Evolutionary conservation across 2,797 vertebrate species (phyloP).

Genomic region (Enteromius thamalakanensis): DNA sequence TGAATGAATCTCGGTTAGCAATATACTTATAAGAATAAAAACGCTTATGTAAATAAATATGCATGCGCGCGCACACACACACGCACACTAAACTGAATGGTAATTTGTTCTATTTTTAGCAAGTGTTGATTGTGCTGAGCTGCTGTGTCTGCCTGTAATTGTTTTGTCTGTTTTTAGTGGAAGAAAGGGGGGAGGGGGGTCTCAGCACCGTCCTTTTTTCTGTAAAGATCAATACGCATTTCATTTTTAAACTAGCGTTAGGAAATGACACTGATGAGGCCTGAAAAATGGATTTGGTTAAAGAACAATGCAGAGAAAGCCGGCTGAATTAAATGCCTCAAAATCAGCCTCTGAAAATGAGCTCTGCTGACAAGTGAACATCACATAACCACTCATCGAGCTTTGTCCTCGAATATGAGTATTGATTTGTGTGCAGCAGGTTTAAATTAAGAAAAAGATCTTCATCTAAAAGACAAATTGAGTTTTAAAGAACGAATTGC

Average conservation of each 20-base stretch:
- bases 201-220: slow-evolving; percentile 33
- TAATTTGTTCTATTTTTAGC: slow-evolving; percentile 52
- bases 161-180: slow-evolving; percentile 52
- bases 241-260: slow-evolving; percentile 37
- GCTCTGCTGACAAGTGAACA: slow-evolving; percentile 9
- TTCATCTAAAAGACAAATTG: slow-evolving; percentile 24
- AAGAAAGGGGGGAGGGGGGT: background rate
- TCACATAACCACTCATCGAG: slow-evolving; percentile 4
- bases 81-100: background rate
- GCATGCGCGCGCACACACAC: background rate
- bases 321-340: background rate
- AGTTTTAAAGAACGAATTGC: background rate
- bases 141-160: slow-evolving; percentile 49
- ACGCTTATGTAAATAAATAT: background rate
- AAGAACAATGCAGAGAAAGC: slow-evolving; percentile 23
- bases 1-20: background rate
- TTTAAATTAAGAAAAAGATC: slow-evolving; percentile 16
- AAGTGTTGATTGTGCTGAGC: slow-evolving; percentile 41
- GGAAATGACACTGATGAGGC: slow-evolving; percentile 46
- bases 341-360: slow-evolving; percentile 6
- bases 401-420: slow-evolving; percentile 20
- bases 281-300: slow-evolving; percentile 19
- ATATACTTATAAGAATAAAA: background rate
- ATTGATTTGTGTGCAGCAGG: slow-evolving; percentile 11
- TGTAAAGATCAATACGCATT: slow-evolving; percentile 52